phyloP scores from a whole-genome alignment of 2,888 invertebrate species.

The Patella ulyssiponensis region DNA sequence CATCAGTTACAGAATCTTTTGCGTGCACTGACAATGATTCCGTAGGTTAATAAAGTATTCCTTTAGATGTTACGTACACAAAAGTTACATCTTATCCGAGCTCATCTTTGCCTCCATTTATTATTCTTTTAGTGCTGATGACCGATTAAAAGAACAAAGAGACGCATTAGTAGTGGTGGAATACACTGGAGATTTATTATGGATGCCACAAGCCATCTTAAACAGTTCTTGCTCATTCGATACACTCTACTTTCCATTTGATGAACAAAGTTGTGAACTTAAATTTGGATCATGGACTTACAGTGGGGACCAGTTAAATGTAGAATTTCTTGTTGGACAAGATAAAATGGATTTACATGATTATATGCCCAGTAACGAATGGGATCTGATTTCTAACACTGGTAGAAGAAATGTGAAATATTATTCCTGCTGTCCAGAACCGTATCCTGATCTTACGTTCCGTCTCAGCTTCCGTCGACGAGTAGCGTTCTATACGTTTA shows the following conservation, averaged over 20 bases:
- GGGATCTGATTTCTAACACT: constrained; percentile 65
- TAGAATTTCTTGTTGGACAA: constrained; percentile 53
- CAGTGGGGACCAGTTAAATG: constrained; percentile 63
- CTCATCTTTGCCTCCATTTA: background rate
- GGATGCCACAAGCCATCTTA: constrained; percentile 67
- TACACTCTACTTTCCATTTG: constrained; percentile 70
- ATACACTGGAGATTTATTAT: constrained; percentile 56
- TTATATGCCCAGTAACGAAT: constrained; percentile 71
- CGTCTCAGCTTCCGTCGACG: constrained; percentile 57
- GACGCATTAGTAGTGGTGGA: constrained; percentile 67
- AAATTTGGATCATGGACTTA: constrained; percentile 72
- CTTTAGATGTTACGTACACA: background rate
- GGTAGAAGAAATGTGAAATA: constrained; percentile 61
- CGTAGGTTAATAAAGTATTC: background rate
- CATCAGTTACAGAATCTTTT: too few relatives aligned
- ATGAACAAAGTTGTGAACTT: constrained; percentile 65
- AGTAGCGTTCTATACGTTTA: constrained; percentile 68
- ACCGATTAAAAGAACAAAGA: constrained; percentile 67
- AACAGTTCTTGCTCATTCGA: constrained; percentile 69
- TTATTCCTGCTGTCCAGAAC: constrained; percentile 67
- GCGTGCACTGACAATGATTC: background rate
- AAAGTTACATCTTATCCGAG: background rate
- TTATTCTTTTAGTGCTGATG: constrained; percentile 65
- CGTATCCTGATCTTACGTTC: constrained; percentile 67
- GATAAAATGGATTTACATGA: constrained; percentile 60